Conservation (phyloP, 2,797 vertebrate species). For the Megalops cyprinoides region DNA sequence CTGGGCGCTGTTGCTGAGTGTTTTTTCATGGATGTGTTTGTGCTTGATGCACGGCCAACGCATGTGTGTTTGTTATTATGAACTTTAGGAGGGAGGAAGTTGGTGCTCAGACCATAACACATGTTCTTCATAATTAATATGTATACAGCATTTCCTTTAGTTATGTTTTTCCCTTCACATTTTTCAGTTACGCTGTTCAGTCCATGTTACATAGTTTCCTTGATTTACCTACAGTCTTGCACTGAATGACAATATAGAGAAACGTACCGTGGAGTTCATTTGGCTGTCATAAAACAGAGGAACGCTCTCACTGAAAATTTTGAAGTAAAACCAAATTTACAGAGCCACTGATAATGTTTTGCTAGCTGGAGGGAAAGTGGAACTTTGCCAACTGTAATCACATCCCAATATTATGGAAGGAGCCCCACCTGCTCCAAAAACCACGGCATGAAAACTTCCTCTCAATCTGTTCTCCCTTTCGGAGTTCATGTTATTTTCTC, state of each 20-base stretch:
- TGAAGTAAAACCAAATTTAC: constrained; percentile 69
- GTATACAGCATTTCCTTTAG: background rate
- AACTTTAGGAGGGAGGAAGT: background rate
- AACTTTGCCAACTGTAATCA: constrained; percentile 70
- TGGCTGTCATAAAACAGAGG: constrained; percentile 48
- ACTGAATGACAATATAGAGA: constrained; percentile 49
- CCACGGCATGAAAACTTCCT: constrained; percentile 48
- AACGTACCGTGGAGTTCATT: constrained; percentile 25
- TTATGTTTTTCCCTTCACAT: background rate
- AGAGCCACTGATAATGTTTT: constrained; percentile 69
- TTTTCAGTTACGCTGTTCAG: too few species aligned
- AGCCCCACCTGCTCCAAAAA: constrained; percentile 62
- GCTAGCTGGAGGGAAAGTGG: constrained; percentile 69
- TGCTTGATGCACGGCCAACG: constrained; percentile 15
- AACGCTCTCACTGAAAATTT: constrained; percentile 43
- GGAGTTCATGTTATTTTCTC: constrained; percentile 14
- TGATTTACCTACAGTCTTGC: constrained; percentile 50
- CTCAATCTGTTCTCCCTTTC: constrained; percentile 27
- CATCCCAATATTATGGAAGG: constrained; percentile 58
- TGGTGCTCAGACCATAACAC: background rate
- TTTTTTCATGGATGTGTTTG: background rate
- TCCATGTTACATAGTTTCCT: background rate
- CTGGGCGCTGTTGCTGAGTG: background rate
- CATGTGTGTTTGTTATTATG: background rate
- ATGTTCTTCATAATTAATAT: background rate